phyloP scores from a whole-genome alignment of 2,888 invertebrate species.

The Drosophila quinaria region DNA sequence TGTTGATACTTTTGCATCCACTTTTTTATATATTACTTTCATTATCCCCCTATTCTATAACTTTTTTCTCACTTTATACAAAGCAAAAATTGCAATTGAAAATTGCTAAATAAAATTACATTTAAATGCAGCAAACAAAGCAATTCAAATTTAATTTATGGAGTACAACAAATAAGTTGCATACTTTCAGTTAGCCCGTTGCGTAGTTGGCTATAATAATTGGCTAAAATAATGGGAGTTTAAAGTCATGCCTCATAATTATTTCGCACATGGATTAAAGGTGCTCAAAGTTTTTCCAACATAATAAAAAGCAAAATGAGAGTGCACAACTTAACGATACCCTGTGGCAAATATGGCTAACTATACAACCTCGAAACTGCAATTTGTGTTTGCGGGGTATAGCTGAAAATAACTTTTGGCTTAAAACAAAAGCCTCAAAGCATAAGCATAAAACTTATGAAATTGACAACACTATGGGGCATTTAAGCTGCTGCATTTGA shows the following conservation, averaged over 20 bases:
- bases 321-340: not conserved
- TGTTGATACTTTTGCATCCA: conserved; percentile 17
- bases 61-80: conserved; percentile 24
- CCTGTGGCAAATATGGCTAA: not conserved
- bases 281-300: conserved; percentile 2
- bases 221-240: conserved; percentile 13
- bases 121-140: conserved; percentile 40
- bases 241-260: conserved; percentile 13
- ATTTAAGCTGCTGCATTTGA: conserved; percentile 20
- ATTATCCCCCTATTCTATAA: not conserved
- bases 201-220: conserved; percentile 8
- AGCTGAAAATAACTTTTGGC: conserved; percentile 8
- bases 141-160: conserved; percentile 43
- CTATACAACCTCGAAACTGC: not conserved
- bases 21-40: conserved; percentile 7
- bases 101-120: conserved; percentile 29
- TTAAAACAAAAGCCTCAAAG: conserved; percentile 15
- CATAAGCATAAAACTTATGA: conserved; percentile 40
- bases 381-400: not conserved
- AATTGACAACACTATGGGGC: conserved; percentile 24
- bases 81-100: conserved; percentile 15
- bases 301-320: not conserved
- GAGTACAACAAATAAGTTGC: conserved; percentile 24
- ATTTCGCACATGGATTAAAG: conserved; percentile 29
- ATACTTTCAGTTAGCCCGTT: conserved; percentile 1